Percentiles rank a stretch among this genome's conserved stretches.
These are phyloP conservation scores for Molossus alvarezi DNA, from an alignment of 2,797 vertebrate genomes.

Conservation along the genomic window DNA sequence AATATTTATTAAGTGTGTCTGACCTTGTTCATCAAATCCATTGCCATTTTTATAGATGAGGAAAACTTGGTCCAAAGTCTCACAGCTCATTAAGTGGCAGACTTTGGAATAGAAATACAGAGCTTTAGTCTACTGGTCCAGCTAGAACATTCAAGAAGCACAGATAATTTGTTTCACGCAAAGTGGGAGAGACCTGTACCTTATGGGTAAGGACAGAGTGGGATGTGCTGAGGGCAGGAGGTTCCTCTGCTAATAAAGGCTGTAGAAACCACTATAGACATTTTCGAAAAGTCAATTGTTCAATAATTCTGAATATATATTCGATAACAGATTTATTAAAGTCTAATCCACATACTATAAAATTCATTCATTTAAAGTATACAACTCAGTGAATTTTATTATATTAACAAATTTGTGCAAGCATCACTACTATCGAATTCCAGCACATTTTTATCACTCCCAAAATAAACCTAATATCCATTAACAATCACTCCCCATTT, in stretches of 20 bases:
- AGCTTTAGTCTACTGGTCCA: background rate
- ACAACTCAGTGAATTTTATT: background rate
- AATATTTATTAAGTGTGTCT: background rate
- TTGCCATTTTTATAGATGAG: background rate
- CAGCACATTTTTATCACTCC: background rate
- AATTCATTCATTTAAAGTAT: background rate
- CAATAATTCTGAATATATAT: background rate
- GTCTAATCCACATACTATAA: background rate
- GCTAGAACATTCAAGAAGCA: background rate
- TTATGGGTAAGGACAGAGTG: background rate
- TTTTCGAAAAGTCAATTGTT: background rate
- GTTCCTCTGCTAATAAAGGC: background rate
- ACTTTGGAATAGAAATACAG: constrained; percentile 15
- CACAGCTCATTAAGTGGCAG: background rate
- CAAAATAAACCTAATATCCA: background rate
- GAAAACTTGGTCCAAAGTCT: background rate
- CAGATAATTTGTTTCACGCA: constrained; percentile 10
- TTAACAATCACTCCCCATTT: background rate
- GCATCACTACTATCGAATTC: background rate
- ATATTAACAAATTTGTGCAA: background rate
- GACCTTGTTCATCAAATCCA: background rate
- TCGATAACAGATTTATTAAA: background rate
- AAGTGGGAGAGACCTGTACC: background rate
- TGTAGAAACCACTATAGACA: background rate
- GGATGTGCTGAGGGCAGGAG: background rate